Conservation (phyloP, 2,113 vertebrate species). For the Bungarus multicinctus region DNA sequence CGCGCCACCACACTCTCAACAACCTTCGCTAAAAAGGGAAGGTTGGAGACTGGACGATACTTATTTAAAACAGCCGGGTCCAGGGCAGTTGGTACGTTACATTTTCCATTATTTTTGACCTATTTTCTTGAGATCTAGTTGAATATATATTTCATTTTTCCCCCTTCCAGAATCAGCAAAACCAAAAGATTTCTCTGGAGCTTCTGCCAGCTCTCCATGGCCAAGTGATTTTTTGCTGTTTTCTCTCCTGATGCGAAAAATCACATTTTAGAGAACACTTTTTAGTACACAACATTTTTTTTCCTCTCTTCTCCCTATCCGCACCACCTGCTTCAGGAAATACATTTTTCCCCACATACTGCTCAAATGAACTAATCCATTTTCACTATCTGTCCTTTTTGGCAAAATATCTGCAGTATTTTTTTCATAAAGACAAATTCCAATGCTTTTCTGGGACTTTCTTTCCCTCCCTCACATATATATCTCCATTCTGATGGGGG, state of each 20-base stretch:
- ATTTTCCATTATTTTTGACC: conserved; percentile 52
- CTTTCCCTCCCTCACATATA: conserved; percentile 33
- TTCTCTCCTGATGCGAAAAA: conserved; percentile 67
- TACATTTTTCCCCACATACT: conserved; percentile 73
- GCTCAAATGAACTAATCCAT: conserved; percentile 80
- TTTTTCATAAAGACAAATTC: conserved; percentile 79
- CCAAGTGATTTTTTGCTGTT: conserved; percentile 62
- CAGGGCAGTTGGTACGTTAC: conserved; percentile 23
- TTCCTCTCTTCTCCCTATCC: conserved; percentile 69
- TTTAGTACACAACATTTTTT: conserved; percentile 72
- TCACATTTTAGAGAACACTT: conserved; percentile 75
- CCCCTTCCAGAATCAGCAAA: not conserved
- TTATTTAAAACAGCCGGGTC: too few relatives aligned
- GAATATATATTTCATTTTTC: conserved; percentile 49
- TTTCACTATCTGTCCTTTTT: conserved; percentile 80
- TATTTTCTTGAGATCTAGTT: conserved; percentile 50
- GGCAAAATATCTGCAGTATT: conserved; percentile 77
- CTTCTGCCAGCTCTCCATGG: conserved; percentile 57
- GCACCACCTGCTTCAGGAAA: conserved; percentile 75
- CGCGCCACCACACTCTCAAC: too few relatives aligned
- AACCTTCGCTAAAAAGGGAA: too few relatives aligned
- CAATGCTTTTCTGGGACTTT: conserved; percentile 55
- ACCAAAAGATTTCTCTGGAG: conserved; percentile 48
- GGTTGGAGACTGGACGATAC: too few relatives aligned
- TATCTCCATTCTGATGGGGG: conserved; percentile 10